Evolutionary conservation across 1,140 invertebrate genomes (phyloP).

Genomic region (Trinorchestia longiramus): DNA sequence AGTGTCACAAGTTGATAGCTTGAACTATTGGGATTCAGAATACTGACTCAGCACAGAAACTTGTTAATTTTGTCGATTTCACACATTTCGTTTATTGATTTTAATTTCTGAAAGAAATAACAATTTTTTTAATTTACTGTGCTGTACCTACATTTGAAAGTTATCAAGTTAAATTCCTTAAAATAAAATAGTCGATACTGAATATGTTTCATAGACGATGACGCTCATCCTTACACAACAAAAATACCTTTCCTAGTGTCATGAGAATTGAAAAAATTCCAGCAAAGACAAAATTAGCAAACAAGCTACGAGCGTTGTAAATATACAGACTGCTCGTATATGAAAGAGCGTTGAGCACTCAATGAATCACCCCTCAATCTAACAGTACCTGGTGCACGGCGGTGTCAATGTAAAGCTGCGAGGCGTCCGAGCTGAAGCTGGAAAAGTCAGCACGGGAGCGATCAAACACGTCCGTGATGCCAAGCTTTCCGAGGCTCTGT

Average conservation of each 20-base stretch:
- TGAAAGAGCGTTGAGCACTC: not conserved
- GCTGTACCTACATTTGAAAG: too few relatives aligned
- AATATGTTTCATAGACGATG: too few relatives aligned
- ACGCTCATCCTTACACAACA: too few relatives aligned
- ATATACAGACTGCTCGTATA: not conserved
- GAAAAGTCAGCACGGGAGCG: conserved; percentile 26
- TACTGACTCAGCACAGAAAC: too few relatives aligned
- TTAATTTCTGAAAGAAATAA: not conserved
- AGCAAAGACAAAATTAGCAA: too few relatives aligned
- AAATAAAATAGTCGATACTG: not conserved
- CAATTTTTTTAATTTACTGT: not conserved
- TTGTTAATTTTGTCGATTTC: too few relatives aligned
- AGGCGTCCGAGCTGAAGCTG: not conserved
- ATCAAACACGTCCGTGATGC: conserved; percentile 49
- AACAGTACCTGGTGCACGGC: conserved; percentile 35
- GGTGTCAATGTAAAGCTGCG: not conserved
- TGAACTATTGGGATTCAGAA: not conserved
- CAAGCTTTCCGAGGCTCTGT: conserved; percentile 7
- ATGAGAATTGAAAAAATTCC: too few relatives aligned
- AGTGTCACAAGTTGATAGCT: not conserved
- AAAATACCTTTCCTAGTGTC: too few relatives aligned
- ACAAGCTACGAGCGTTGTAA: not conserved
- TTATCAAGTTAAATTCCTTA: not conserved
- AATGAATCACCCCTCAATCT: not conserved
- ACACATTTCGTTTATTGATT: not conserved